These are phyloP conservation scores for Heliconius hewitsoni DNA, from an alignment of 1,140 invertebrate species.

Conservation along the genomic window DNA sequence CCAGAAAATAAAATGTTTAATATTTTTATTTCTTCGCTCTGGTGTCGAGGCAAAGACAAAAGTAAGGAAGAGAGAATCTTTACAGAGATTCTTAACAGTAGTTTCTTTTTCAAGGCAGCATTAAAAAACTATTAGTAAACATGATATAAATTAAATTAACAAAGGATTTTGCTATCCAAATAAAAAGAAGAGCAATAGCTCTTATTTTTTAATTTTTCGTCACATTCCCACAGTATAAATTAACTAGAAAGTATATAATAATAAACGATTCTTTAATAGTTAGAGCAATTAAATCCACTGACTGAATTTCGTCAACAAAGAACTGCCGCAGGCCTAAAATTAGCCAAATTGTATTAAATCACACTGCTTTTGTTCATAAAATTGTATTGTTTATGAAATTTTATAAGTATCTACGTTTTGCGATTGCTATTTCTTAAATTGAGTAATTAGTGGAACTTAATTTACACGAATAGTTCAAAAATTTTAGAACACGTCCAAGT, in stretches of 20 bases:
- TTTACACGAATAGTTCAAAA: too few species aligned
- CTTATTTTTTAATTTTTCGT: neutral
- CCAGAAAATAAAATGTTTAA: too few species aligned
- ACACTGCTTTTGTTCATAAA: neutral
- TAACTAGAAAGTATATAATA: neutral
- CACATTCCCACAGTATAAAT: neutral
- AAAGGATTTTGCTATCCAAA: too few species aligned
- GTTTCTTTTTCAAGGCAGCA: too few species aligned
- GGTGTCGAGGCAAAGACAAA: too few species aligned
- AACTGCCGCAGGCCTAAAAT: conserved; percentile 10
- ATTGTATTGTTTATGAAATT: conserved; percentile 4
- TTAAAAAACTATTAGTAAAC: too few species aligned
- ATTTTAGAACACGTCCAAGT: too few species aligned
- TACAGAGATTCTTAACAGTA: too few species aligned
- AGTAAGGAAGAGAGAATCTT: too few species aligned
- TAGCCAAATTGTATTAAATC: conserved; percentile 12
- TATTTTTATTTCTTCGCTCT: too few species aligned
- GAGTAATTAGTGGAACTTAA: neutral
- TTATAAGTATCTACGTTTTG: neutral
- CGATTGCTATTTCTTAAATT: neutral
- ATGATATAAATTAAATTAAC: too few species aligned
- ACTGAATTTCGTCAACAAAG: conserved; percentile 11
- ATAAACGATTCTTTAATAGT: conserved; percentile 9
- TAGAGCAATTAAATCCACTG: neutral
- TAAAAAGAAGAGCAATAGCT: too few species aligned